Evolutionary conservation across 2,113 vertebrate genomes (phyloP).

Genomic region (Peromyscus maniculatus): DNA sequence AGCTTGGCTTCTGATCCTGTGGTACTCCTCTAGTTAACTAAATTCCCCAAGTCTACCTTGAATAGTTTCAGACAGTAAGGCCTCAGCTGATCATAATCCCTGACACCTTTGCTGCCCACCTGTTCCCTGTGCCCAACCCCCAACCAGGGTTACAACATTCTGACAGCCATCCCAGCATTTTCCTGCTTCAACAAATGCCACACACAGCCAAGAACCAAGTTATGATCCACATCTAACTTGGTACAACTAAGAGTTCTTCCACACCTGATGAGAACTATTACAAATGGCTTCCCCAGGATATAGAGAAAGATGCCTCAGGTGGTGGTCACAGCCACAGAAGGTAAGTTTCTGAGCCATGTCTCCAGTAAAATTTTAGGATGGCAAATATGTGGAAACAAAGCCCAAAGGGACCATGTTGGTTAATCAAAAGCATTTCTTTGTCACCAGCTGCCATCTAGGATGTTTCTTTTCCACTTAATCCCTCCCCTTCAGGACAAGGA

Average conservation of each 20-base stretch:
- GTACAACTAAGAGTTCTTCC: background rate
- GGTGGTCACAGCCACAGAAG: background rate
- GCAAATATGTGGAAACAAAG: background rate
- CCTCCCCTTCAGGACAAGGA: background rate
- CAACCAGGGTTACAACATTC: background rate
- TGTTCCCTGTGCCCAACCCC: no score
- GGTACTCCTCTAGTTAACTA: background rate
- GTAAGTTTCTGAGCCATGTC: background rate
- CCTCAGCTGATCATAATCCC: background rate
- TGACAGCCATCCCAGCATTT: background rate
- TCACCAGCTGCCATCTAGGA: background rate
- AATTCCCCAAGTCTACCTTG: background rate
- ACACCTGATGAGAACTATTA: background rate
- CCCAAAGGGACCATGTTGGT: background rate
- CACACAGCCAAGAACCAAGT: background rate
- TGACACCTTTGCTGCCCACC: background rate
- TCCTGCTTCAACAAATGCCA: background rate
- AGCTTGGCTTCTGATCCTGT: background rate
- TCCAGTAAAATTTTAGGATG: background rate
- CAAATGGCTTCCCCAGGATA: background rate
- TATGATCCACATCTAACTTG: background rate
- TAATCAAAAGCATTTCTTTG: slow-evolving; percentile 3
- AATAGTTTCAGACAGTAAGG: background rate
- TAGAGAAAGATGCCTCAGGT: background rate
- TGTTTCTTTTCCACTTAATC: background rate